Evolutionary conservation across 2,797 vertebrate species (phyloP), one percentile per base, ranked within the genome.

Genomic region (Eulemur coronatus): DNA sequence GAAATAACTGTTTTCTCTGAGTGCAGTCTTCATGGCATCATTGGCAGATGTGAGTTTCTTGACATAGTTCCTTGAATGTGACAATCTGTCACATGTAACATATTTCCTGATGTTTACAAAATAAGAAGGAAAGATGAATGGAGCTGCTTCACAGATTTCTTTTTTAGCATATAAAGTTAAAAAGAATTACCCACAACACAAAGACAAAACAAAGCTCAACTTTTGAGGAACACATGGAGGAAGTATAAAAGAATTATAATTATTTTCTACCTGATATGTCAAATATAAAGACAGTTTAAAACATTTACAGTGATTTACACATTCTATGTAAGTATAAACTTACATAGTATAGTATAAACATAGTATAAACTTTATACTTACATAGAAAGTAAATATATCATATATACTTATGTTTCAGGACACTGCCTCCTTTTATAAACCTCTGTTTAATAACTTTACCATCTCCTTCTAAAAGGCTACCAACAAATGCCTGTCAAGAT

Each of bases 31-130:
- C n/a, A 46, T 67, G 20, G 41, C 48, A 24, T 84, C 35, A 69
- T 80, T 90, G 33, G 35, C 67, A 86, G 33, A 82, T 69, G 55
- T 76, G 38, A 95, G 76, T 97, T 94, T 94, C 69, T 73, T 91
- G 43, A 80, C 17, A 33, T 28, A n/a, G 52, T 70, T 73, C 55
- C 50, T 91, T 80, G 24, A 61, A 70, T 87, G 13, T 35, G 10
- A 93, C 69, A 90, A 33, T 96, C 72, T 78, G n/a, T 85, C 69
- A 57, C 33, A 81, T 43, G n/a, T 89, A 70, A 76, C 50, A 59
- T 70, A 41, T 90, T 94, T 96, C 17, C 50, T 86, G 52, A 48
- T 61, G 1, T 86, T 92, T 87, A 79, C 26, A 95, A 92, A 95
- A 91, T 85, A 86, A 61, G 43, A 91, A 93, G 11, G 33, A 57